Base-by-base conservation (phyloP, 2,888 invertebrate species). In the Ophion ventricosus region DNA sequence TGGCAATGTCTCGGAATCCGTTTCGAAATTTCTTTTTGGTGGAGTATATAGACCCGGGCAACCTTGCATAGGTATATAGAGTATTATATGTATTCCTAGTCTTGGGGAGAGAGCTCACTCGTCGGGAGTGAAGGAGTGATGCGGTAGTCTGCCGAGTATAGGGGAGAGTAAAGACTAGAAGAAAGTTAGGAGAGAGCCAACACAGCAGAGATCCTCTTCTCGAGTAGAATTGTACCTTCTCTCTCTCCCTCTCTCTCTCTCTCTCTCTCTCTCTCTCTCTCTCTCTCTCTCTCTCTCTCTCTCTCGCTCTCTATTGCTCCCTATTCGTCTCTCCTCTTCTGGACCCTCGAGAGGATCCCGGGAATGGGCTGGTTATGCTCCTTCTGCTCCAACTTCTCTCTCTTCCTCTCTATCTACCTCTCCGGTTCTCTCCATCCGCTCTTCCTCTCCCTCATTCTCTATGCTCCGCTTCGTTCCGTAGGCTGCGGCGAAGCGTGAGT, bases 401-500 rank as follows among this genome's bases (percentile, higher is more conserved):
- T 56, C 11, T 49, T 11, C 43, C 11, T 11, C n/a, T 26, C 54
- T n/a, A 40, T 35, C 25, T 11, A 11, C 17, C 20, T 57, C 82
- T 3, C 23, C 23, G 14, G 4, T 3, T 25, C 7, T 40, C 57
- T 23, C 20, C n/a, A 26, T 35, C 49, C 54, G 25, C 35, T 57
- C 26, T 64, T 14, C 70, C 11, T 8, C 29, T 23, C 59, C 25
- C 57, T 66, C 56, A 23, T 49, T 43, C 26, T 56, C 70, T 23
- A 70, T 82, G 77, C 70, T 77, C 84, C 43, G 79, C 64, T 82
- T 79, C 84, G 67, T 79, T 20, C 59, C 59, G 77, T 69, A 69
- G 82, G 78, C 78, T 84, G 77, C 80, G 83, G 83, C 80, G 73
- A 76, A 85, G 87, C 77, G 83, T 73, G 84, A 81, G 90, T 91